These are phyloP conservation scores for Spilogale gracilis DNA, from an alignment of 2,113 vertebrate genomes.

Conservation along the genomic window DNA sequence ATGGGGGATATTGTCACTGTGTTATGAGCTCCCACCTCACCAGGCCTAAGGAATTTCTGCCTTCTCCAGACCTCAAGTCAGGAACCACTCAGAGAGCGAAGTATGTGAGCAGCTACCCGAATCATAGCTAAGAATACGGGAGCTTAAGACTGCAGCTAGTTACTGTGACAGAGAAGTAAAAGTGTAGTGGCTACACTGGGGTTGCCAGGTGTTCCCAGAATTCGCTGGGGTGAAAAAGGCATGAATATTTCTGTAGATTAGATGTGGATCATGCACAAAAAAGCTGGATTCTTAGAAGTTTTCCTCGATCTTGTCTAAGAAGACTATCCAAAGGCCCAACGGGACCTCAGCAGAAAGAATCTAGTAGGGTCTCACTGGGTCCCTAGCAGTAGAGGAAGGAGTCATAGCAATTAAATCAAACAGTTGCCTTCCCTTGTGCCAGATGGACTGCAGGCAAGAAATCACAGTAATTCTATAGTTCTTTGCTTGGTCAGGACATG, in stretches of 20 bases:
- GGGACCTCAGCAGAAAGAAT: background rate
- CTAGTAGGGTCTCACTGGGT: background rate
- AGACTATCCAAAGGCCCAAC: background rate
- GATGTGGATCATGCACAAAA: background rate
- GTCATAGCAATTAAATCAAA: background rate
- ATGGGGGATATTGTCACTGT: background rate
- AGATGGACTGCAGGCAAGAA: background rate
- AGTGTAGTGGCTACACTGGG: background rate
- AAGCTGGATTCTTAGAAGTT: background rate
- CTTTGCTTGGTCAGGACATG: background rate
- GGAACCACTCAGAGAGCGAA: background rate
- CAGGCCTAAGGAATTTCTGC: background rate
- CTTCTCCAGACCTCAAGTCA: background rate
- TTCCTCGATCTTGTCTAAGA: background rate
- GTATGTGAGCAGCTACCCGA: too few species aligned
- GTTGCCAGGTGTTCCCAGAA: background rate
- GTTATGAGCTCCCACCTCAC: background rate
- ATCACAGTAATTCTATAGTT: background rate
- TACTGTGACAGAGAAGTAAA: background rate
- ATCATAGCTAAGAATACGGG: background rate
- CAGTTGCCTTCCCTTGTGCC: background rate
- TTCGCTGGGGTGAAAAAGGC: background rate
- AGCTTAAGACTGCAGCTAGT: background rate
- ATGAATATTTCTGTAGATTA: too few species aligned
- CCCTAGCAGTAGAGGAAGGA: background rate